Base-by-base conservation (phyloP, 2,113 vertebrate genomes). In the Pica pica region DNA sequence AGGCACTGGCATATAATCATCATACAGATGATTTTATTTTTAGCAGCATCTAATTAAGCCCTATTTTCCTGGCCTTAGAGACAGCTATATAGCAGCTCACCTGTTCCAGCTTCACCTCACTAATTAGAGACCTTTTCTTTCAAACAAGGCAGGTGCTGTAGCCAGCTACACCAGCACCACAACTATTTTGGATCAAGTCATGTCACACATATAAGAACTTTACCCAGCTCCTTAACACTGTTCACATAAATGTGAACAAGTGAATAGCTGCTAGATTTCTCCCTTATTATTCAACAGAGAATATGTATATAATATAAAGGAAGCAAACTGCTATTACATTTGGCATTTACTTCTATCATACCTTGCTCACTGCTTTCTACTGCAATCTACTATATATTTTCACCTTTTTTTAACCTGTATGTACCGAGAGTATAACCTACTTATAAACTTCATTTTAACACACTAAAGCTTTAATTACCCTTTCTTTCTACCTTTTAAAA, bases 31-130 rank as follows among this genome's bases (percentile, higher is more conserved):
- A 92, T 13, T 63, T 1, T 82, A 87, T 82, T 90, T 88, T 87
- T 87, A 86, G 85, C 75, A 74, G 33, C 37, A 71, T 82, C 74
- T 88, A 91, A 94, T 89, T 84, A 94, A 94, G 57, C 13, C 23
- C 41, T 33, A 19, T 92, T 91, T 92, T 91, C 60, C 53, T 71
- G 41, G 76, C 64, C 23, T 78, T 53, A 68, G 69, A 89, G 53
- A 89, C n/a, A 88, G 69, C 52, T 92, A 53, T 37, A 28, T n/a
- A 28, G 63, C 68, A 88, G 22, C 41, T 91, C 81, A 89, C 84
- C 84, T 83, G 77, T 50, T 87, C 41, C 78, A 83, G 47, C 41
- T 88, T 94, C 44, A 88, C n/a, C 82, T 94, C 13, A 2, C 89
- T 96, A 94, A 93, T 63, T 75, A 80, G 52, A 81, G 33, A 39